These are phyloP conservation scores for Drosophila diplacantha DNA, from an alignment of 2,888 invertebrate species.

Conservation along the genomic window DNA sequence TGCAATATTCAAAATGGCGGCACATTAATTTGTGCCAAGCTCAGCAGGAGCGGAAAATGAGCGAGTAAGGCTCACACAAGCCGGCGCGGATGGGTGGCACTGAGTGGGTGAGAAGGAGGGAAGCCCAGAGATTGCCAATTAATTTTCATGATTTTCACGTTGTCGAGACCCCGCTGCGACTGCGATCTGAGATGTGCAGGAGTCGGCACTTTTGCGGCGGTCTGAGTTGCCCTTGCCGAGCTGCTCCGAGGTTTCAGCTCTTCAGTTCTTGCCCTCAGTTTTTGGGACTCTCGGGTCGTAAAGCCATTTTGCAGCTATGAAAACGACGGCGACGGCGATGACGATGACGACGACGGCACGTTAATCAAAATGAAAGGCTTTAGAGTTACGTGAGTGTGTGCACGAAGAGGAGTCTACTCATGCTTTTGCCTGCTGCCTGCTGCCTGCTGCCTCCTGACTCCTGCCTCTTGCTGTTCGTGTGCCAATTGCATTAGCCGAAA, in stretches of 20 bases:
- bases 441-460: neutral
- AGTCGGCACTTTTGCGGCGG: conserved; percentile 24
- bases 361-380: conserved; percentile 39
- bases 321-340: neutral
- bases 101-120: conserved; percentile 8
- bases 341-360: conserved; percentile 10
- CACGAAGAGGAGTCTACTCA: conserved; percentile 9
- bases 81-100: neutral
- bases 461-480: conserved; percentile 34
- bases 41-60: conserved; percentile 28
- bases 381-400: conserved; percentile 29
- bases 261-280: neutral
- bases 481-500: conserved; percentile 68
- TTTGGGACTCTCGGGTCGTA: conserved; percentile 17
- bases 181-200: conserved; percentile 6
- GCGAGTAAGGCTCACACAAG: conserved; percentile 13
- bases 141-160: conserved; percentile 53
- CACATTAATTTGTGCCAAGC: conserved; percentile 39
- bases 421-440: neutral
- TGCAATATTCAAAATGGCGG: conserved; percentile 34
- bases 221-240: conserved; percentile 3
- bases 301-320: conserved; percentile 33
- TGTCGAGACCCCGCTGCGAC: conserved; percentile 3
- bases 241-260: neutral
- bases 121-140: conserved; percentile 50